These are phyloP conservation scores for Euphonia xanthogaster DNA, from an alignment of 2,797 vertebrate species.

Conservation along the genomic window DNA sequence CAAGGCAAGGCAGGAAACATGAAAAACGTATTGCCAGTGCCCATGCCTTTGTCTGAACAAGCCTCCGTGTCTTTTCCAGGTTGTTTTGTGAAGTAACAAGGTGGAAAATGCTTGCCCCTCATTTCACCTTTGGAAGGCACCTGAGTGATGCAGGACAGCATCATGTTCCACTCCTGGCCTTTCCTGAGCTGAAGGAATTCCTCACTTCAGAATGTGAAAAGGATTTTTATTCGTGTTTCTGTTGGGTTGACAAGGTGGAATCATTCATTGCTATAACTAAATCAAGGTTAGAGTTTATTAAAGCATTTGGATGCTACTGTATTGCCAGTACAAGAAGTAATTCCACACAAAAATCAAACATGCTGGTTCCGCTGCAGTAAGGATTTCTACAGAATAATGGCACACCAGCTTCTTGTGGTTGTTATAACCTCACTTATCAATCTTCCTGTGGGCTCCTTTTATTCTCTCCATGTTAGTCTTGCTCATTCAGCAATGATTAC, in stretches of 20 bases:
- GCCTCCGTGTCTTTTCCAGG: neutral
- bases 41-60: neutral
- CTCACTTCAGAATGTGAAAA: neutral
- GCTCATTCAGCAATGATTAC: neutral
- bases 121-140: neutral
- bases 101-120: neutral
- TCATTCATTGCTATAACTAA: neutral
- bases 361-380: neutral
- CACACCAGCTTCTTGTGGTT: neutral
- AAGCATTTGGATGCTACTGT: neutral
- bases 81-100: neutral
- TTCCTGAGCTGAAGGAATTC: neutral
- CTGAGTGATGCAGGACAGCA: neutral
- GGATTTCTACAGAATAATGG: neutral
- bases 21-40: rapidly evolving
- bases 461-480: neutral
- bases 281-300: neutral
- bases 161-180: neutral
- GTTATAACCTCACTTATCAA: neutral
- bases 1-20: neutral
- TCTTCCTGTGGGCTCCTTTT: neutral
- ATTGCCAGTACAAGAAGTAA: neutral
- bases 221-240: neutral
- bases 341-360: neutral
- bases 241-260: neutral